Base-by-base conservation (phyloP, 2,113 vertebrate species). In the Amphilophus citrinellus region DNA sequence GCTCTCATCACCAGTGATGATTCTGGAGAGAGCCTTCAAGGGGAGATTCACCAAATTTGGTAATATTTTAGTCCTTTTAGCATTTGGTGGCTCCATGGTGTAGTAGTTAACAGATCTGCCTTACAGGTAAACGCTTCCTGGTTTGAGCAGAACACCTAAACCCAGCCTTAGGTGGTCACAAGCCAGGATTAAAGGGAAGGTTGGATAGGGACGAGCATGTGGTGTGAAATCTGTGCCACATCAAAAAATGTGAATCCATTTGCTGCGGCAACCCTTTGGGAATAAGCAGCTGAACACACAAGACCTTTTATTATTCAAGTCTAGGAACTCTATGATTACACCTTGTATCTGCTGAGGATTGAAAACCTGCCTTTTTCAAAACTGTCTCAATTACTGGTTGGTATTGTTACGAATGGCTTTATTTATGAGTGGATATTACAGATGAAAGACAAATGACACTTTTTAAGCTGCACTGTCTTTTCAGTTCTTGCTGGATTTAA, bases 381-480 rank as follows among this genome's bases (percentile, higher is more conserved):
- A 79, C 13, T 24, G 78, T 11, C 10, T 17, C 18, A 61, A 84
- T 56, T 22, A 80, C n/a, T 22, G 35, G 61, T 73, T 73, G 15
- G 17, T 22, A n/a, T 47, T 24, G 6, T 7, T 32, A 60, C 15
- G 35, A 77, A 50, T 10, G 50, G 24, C 42, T 37, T 56, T 61
- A 65, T 78, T 62, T 77, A 63, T 44, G 39, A 63, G 13, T 17
- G 30, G 47, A 9, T 63, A 53, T 56, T 50, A 47, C 6, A 42
- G n/a, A 20, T 22, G 32, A 7, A n/a, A 65, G 61, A 39, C 22
- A 44, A 65, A 57, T 59, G 59, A n/a, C 10, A 53, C 53, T 39
- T 71, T 73, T 30, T 59, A 32, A 32, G 35, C 30, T 79, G 50
- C 8, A 84, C 53, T 62, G 17, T 63, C 15, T 77, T 75, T 86